A percentile compares a stretch with the other conserved stretches of the same genome.
These are phyloP conservation scores for Paramisgurnus dabryanus DNA, from an alignment of 2,113 vertebrate genomes.

Conservation along the genomic window DNA sequence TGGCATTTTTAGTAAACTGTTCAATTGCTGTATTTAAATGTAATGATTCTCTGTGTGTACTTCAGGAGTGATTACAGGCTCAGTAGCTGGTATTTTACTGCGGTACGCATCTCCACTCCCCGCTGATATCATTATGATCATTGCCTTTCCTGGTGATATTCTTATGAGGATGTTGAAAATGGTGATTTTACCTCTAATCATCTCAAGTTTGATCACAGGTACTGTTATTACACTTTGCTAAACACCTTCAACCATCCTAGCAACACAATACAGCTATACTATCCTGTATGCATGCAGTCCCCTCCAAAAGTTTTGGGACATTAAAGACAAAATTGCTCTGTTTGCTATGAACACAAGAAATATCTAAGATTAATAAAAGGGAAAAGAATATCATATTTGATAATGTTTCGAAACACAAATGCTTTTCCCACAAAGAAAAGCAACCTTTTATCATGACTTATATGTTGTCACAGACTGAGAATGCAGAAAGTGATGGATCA, in stretches of 20 bases:
- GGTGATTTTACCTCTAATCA: conserved; percentile 95
- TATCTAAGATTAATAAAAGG: too few relatives aligned
- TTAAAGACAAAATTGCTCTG: too few relatives aligned
- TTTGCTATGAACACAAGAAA: too few relatives aligned
- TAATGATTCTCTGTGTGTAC: conserved; percentile 12
- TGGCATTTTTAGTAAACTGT: not conserved
- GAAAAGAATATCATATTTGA: too few relatives aligned
- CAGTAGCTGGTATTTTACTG: conserved; percentile 85
- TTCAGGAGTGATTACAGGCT: conserved; percentile 91
- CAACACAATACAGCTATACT: not conserved
- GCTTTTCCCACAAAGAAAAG: too few relatives aligned
- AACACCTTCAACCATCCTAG: not conserved
- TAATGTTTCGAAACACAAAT: too few relatives aligned
- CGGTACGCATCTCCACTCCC: conserved; percentile 88
- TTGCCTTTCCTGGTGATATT: conserved; percentile 94
- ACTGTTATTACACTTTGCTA: not conserved
- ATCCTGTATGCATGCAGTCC: too few relatives aligned
- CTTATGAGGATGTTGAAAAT: conserved; percentile 99
- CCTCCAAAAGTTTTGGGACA: too few relatives aligned
- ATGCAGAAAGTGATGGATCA: too few relatives aligned
- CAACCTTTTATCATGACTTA: too few relatives aligned
- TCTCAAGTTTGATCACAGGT: conserved; percentile 99
- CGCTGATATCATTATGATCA: conserved; percentile 91
- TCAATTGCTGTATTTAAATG: not conserved
- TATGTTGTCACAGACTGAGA: too few relatives aligned